These are phyloP conservation scores for Saccostrea glomerata DNA, from an alignment of 1,140 invertebrate genomes.

Conservation along the genomic window DNA sequence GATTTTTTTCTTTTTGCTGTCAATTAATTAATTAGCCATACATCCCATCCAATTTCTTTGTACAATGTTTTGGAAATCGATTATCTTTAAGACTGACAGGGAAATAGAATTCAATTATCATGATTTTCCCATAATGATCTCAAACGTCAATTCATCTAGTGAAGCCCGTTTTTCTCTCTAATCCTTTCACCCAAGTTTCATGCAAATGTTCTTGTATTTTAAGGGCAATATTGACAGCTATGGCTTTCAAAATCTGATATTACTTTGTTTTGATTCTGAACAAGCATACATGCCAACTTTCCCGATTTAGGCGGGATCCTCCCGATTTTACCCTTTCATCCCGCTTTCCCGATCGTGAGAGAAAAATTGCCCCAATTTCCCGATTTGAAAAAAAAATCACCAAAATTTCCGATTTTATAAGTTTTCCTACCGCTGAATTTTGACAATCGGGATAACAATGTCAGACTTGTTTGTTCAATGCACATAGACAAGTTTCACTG, in stretches of 20 bases:
- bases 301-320: no score
- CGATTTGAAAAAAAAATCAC: no score
- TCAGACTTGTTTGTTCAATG: no score
- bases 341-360: no score
- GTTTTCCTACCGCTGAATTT: no score
- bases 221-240: background rate
- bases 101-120: constrained; percentile 26
- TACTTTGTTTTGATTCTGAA: background rate
- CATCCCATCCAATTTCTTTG: constrained; percentile 27
- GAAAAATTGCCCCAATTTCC: no score
- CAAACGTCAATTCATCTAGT: background rate
- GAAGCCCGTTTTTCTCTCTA: background rate
- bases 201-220: background rate
- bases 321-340: no score
- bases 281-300: no score
- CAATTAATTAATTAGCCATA: constrained; percentile 25
- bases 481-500: no score
- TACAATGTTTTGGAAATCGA: constrained; percentile 18
- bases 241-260: background rate
- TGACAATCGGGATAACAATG: no score
- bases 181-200: background rate
- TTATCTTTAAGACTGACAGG: constrained; percentile 24
- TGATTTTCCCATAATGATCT: constrained; percentile 24
- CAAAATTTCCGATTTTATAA: no score
- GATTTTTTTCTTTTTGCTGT: constrained; percentile 15